These are phyloP conservation scores for Drosophila leonis DNA, from an alignment of 2,888 invertebrate species.

Conservation along the genomic window DNA sequence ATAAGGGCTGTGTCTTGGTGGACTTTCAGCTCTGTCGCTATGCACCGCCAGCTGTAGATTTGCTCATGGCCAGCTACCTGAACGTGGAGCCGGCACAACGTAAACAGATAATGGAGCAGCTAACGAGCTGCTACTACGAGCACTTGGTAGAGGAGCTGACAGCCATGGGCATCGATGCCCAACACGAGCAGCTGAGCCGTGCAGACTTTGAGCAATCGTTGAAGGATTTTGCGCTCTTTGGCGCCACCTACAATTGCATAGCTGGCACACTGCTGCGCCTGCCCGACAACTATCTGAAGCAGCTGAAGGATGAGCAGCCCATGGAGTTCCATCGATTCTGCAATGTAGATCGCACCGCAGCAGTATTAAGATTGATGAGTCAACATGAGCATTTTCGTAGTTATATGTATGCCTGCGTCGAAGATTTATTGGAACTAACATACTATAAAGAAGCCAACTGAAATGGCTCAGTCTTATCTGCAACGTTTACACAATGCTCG, in stretches of 20 bases:
- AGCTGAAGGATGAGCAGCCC: slow-evolving; percentile 79
- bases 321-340: slow-evolving; percentile 83
- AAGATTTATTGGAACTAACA: slow-evolving; percentile 76
- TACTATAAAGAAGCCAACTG: slow-evolving; percentile 41
- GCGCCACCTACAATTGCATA: slow-evolving; percentile 84
- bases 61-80: slow-evolving; percentile 79
- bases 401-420: slow-evolving; percentile 73
- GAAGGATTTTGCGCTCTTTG: slow-evolving; percentile 82
- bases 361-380: slow-evolving; percentile 63
- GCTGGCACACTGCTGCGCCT: slow-evolving; percentile 78
- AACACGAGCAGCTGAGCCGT: slow-evolving; percentile 77
- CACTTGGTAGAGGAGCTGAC: slow-evolving; percentile 73
- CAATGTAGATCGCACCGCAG: slow-evolving; percentile 75
- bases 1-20: slow-evolving; percentile 77
- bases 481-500: background rate
- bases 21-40: slow-evolving; percentile 84
- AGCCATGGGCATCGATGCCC: slow-evolving; percentile 70
- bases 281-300: slow-evolving; percentile 81
- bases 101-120: slow-evolving; percentile 46
- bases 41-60: slow-evolving; percentile 82
- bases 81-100: slow-evolving; percentile 69
- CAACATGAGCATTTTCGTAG: slow-evolving; percentile 57
- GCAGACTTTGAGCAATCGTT: slow-evolving; percentile 82
- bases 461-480: slow-evolving; percentile 24
- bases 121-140: slow-evolving; percentile 66